phyloP scores from a whole-genome alignment of 2,113 vertebrate species.

The Paracanthobrama guichenoti region DNA sequence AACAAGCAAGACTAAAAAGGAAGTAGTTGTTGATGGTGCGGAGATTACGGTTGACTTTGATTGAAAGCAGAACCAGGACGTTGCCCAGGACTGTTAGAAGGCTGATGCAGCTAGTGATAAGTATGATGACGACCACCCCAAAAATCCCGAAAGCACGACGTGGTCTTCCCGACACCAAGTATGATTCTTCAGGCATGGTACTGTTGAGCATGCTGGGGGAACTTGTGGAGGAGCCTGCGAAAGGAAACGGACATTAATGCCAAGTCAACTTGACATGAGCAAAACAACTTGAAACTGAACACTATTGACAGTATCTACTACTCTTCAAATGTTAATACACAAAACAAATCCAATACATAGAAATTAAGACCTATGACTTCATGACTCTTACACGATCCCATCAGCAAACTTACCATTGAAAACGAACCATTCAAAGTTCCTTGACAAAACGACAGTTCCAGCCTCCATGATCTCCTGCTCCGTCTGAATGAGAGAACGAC shows the following conservation, averaged over 20 bases:
- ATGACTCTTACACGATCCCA: neutral
- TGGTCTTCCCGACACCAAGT: conserved; percentile 42
- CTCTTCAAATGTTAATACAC: neutral
- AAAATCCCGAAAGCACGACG: conserved; percentile 70
- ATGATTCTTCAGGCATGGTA: conserved; percentile 67
- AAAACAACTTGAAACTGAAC: neutral
- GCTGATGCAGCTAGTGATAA: conserved; percentile 82
- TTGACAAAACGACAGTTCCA: neutral
- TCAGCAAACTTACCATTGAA: conserved; percentile 12
- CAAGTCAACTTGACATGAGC: neutral
- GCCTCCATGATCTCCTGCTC: conserved; percentile 28
- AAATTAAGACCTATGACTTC: neutral
- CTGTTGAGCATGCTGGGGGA: conserved; percentile 66
- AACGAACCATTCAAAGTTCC: neutral
- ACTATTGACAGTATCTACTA: neutral
- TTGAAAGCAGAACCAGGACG: conserved; percentile 89
- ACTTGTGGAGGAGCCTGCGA: neutral
- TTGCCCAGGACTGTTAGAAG: conserved; percentile 87
- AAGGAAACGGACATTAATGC: neutral
- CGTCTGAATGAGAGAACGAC: neutral
- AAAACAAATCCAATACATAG: neutral
- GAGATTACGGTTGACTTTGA: conserved; percentile 90
- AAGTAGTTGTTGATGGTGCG: conserved; percentile 95
- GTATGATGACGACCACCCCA: conserved; percentile 79
- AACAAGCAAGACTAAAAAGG: conserved; percentile 89